Percentiles rank a stretch among this genome's conserved stretches.
These are phyloP conservation scores for Drosophila fuyamai DNA, from an alignment of 1,140 invertebrate genomes.

Conservation along the genomic window DNA sequence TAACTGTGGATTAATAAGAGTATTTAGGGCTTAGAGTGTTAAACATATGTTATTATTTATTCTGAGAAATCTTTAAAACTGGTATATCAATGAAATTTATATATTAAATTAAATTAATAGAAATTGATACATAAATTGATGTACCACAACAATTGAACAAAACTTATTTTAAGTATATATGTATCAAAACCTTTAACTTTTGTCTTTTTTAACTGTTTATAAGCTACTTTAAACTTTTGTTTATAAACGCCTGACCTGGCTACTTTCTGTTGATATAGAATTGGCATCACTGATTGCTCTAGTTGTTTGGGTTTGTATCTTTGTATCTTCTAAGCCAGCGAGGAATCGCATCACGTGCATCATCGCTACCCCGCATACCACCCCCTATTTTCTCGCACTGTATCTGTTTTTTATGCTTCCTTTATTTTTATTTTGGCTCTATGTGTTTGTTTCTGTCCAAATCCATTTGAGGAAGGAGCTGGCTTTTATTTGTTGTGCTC, in stretches of 20 bases:
- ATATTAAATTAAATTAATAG: no score
- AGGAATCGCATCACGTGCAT: conserved; percentile 46
- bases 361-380: background rate
- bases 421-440: conserved; percentile 16
- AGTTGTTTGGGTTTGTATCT: conserved; percentile 29
- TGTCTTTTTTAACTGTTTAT: no score
- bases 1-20: no score
- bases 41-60: no score
- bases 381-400: conserved; percentile 9
- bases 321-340: conserved; percentile 35
- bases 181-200: no score
- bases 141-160: no score
- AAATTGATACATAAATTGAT: no score
- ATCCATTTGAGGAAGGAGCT: conserved; percentile 37
- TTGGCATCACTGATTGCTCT: conserved; percentile 10
- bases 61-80: no score
- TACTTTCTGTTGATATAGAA: background rate
- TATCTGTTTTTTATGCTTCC: conserved; percentile 29
- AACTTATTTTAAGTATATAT: no score
- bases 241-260: background rate
- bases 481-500: conserved; percentile 6
- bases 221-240: no score
- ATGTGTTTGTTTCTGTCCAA: conserved; percentile 40
- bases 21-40: no score
- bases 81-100: no score